Conservation (phyloP, 2,888 invertebrate genomes). For the Machimus atricapillus region DNA sequence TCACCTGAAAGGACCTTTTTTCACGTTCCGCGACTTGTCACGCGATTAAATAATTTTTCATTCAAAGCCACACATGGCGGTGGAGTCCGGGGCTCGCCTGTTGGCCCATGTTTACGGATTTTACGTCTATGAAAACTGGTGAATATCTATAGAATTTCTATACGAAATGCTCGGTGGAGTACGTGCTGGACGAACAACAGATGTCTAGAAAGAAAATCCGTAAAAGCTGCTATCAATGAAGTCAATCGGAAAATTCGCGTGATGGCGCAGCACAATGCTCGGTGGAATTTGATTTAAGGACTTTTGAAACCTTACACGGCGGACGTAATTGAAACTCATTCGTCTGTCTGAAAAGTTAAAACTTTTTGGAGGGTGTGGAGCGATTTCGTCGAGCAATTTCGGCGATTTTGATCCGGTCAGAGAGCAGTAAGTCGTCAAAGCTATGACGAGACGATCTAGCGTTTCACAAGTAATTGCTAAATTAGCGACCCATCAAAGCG, state of each 20-base stretch:
- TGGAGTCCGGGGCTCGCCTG: not conserved
- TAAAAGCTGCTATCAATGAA: not conserved
- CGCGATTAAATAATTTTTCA: conserved; percentile 14
- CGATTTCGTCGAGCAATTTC: not conserved
- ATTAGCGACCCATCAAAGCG: not conserved
- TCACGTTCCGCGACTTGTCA: not conserved
- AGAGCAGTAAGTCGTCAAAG: not conserved
- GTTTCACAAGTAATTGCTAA: not conserved
- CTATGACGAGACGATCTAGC: not conserved
- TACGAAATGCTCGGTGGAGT: not conserved
- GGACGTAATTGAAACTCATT: not conserved
- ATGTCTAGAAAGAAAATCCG: not conserved
- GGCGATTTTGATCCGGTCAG: not conserved
- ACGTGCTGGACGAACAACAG: not conserved
- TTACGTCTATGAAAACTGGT: not conserved
- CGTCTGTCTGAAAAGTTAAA: not conserved
- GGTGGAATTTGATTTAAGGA: not conserved
- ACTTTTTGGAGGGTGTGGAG: not conserved
- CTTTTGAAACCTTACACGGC: not conserved
- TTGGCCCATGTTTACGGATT: not conserved
- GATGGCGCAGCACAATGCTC: not conserved
- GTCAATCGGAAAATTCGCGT: conserved; percentile 11
- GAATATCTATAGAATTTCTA: not conserved
- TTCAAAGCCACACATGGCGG: not conserved
- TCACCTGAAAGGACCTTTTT: not conserved